A percentile compares a stretch with the other conserved stretches of the same genome.
phyloP scores from a whole-genome alignment of 2,113 vertebrate genomes.

The Acrocephalus kingi region DNA sequence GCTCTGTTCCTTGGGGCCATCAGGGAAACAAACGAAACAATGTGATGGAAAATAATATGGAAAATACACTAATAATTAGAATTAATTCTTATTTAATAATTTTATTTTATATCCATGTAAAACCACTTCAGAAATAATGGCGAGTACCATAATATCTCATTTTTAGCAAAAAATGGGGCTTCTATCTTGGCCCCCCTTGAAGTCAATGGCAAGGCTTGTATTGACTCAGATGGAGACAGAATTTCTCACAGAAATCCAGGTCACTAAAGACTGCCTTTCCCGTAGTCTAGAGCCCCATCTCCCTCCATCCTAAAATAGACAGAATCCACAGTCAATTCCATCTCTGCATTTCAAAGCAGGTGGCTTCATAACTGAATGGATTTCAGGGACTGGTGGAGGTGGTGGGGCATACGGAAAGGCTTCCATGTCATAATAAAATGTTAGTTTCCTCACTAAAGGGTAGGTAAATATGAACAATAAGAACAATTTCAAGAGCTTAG shows the following conservation, averaged over 20 bases:
- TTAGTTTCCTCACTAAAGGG: neutral
- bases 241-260: neutral
- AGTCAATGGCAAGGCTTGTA: neutral
- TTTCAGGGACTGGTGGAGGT: neutral
- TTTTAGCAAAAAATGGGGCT: neutral
- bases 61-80: neutral
- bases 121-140: neutral
- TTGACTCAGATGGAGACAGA: neutral
- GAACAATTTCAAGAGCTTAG: neutral
- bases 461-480: neutral
- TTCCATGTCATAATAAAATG: neutral
- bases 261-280: neutral
- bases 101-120: neutral
- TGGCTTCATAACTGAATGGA: neutral
- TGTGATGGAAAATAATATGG: neutral
- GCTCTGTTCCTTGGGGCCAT: neutral
- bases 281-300: neutral
- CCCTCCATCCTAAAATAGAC: neutral
- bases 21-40: slow-evolving; percentile 8
- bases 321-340: neutral
- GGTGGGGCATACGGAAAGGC: neutral
- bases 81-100: neutral
- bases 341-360: neutral
- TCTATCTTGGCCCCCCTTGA: neutral
- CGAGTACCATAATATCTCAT: neutral